Evolutionary conservation across 1,140 invertebrate species (phyloP), one percentile per base, ranked within the genome.

Genomic region (Philotrypesis tridentata): DNA sequence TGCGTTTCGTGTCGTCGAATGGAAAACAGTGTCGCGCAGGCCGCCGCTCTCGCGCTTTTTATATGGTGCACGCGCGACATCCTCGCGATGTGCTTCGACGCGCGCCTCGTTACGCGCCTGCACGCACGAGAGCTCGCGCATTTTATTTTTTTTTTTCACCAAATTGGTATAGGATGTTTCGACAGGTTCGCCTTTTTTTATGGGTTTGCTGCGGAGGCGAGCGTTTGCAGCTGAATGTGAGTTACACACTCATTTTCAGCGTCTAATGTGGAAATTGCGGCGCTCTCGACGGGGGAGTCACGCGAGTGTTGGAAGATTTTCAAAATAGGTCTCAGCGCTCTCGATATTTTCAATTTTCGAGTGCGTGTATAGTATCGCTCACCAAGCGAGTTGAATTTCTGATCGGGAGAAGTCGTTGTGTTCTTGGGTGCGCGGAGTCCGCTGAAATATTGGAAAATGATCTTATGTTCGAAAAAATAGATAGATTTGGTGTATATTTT

Each of bases 101-200:
- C 82, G 75, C 33, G 63, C 29, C 70, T 82, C 81, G 81, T 82
- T 67, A 82, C 75, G 82, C 37, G 82, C 37, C 70, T 79, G 1
- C 81, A 48, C 23, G 74, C 74, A 77, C 75, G 37, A 25, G 31
- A 48, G 48, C 68, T 23, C 60, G 27, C 21, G 27, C 33, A 11
- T 61, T 67, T 43, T 77, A 7, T 65, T 63, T 75, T 55, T 43
- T 31, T 43, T 70, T 40, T 33, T 9, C 8, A 33, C 27, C 27
- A 82, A 82, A 82, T 82, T 78, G 55, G 11, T 67, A 7, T 29
- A 82, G 74, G 81, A 82, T 82, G 40, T 82, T 82, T 82, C 81
- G 74, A 82, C 81, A 82, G 81, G 27, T 82, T 27, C 55, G 33
- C 33, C 7, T n/a, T 61, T 55, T 82, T 65, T 75, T 33, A 60